Evolutionary conservation across 2,113 vertebrate species (phyloP), one percentile per base, ranked within the genome.

Genomic region (Pantherophis guttatus): DNA sequence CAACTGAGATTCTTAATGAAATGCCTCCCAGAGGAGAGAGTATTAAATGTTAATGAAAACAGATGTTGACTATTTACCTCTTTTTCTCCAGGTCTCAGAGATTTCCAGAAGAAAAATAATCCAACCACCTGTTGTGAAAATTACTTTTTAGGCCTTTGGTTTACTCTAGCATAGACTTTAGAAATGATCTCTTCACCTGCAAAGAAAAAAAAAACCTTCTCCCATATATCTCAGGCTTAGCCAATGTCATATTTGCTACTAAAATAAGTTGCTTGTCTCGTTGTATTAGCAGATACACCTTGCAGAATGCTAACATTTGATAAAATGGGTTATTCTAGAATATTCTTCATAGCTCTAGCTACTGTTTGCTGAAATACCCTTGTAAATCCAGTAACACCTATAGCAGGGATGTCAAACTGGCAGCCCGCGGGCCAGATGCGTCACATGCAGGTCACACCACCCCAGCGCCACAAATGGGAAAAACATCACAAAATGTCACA

Each of bases 21-120:
- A 87, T 88, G 44, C 54, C 7, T 19, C 53, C 75, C 24, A 88
- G 53, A 50, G 26, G 33, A 52, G 91, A 58, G 87, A 90, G 39
- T 70, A 52, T 39, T 70, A 90, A 92, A 88, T 12, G 53, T 62
- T 92, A 81, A 81, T 87, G 53, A 90, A 53, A 58, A 70, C 85
- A 91, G 89, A 94, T 88, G 93, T 58, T 75, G 91, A 57, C 29
- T 90, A 58, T 90, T 87, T 92, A 87, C 39, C 88, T 90, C 58
- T 39, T 81, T 85, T 91, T 59, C 86, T 92, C 29, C 5, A 21
- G 86, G 29, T 90, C 33, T 44, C 44, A 70, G 70, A 23, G 26
- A 75, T 15, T 52, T 86, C 29, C 24, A 29, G 75, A 52, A 33
- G 86, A 39, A 90, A 75, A 90, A 70, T 33, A 44, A 19, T 90